Conservation (phyloP, 2,113 vertebrate genomes). For the Condylura cristata region DNA sequence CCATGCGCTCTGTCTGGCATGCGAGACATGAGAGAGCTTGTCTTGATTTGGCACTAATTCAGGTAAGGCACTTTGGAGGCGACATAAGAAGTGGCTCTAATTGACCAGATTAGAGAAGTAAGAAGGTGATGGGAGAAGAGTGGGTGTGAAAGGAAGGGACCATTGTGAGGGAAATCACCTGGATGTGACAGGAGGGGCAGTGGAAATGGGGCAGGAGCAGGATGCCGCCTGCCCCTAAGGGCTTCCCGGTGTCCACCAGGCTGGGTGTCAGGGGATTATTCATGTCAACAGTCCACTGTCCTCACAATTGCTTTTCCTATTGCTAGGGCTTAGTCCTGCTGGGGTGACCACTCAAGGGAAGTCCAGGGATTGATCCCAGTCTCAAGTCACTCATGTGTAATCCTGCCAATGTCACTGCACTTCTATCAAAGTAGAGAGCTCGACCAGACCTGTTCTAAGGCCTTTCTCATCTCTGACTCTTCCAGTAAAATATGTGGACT, state of each 20-base stretch:
- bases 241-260: not conserved
- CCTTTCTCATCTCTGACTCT: constrained; percentile 32
- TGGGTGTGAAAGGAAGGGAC: not conserved
- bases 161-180: not conserved
- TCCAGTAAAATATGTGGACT: not conserved
- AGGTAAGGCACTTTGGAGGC: constrained; percentile 2
- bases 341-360: not conserved
- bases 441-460: not conserved
- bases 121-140: not conserved
- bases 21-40: not conserved
- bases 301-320: not conserved
- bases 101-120: not conserved
- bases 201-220: not conserved
- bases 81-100: not conserved
- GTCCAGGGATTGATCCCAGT: not conserved
- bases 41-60: not conserved
- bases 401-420: not conserved
- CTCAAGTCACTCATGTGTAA: not conserved
- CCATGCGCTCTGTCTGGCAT: not conserved
- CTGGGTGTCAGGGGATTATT: not conserved
- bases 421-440: constrained; percentile 26
- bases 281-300: not conserved
- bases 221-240: not conserved
- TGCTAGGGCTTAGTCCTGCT: not conserved
- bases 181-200: not conserved